A percentile compares a stretch with the other conserved stretches of the same genome.
These are phyloP conservation scores for Zonitis immaculata DNA, from an alignment of 2,888 invertebrate genomes.

Conservation along the genomic window DNA sequence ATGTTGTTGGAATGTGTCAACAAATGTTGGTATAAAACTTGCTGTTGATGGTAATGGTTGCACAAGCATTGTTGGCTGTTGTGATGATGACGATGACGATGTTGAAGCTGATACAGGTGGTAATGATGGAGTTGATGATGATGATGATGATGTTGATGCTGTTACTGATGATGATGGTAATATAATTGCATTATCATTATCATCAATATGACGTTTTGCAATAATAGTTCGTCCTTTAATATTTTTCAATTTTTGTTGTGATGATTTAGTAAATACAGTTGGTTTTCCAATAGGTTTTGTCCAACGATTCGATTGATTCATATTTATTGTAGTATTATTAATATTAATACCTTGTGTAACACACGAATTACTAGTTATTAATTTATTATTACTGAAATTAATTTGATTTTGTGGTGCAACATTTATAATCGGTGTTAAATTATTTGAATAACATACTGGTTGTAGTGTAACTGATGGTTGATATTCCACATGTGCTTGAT, in stretches of 20 bases:
- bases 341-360: conserved; percentile 31
- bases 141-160: conserved; percentile 7
- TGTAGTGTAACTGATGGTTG: conserved; percentile 41
- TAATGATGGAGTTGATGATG: conserved; percentile 4
- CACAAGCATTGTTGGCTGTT: conserved; percentile 60
- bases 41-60: conserved; percentile 54
- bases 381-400: conserved; percentile 35
- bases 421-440: conserved; percentile 37
- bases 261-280: conserved; percentile 34
- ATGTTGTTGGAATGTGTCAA: conserved; percentile 57
- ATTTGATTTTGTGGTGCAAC: conserved; percentile 39
- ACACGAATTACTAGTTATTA: conserved; percentile 30
- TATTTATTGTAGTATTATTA: background rate
- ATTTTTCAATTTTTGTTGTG: conserved; percentile 28
- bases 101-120: conserved; percentile 48
- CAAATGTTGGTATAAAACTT: conserved; percentile 58
- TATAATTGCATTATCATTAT: conserved; percentile 24
- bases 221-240: conserved; percentile 33
- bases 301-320: conserved; percentile 31
- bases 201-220: conserved; percentile 23
- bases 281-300: conserved; percentile 36
- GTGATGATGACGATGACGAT: conserved; percentile 21
- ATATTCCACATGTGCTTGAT: conserved; percentile 8
- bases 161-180: background rate
- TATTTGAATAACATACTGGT: conserved; percentile 36